Conservation (phyloP, 2,888 invertebrate species). For the Ichneumon xanthorius region DNA sequence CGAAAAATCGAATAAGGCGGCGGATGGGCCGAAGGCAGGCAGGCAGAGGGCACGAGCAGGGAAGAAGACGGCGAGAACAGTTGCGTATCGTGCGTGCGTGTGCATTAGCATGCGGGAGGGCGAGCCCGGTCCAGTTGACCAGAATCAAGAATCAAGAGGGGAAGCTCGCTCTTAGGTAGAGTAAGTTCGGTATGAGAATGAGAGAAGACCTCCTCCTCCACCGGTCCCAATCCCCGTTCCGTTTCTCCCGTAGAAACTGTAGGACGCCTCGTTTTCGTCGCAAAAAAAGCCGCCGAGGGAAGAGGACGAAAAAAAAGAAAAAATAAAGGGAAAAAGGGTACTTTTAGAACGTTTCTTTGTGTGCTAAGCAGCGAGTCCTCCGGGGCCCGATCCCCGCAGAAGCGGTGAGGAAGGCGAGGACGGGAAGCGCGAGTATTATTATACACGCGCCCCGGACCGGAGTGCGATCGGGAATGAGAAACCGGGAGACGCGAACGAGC, state of each 20-base stretch:
- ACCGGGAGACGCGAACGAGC: slow-evolving; percentile 45
- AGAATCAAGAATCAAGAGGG: slow-evolving; percentile 51
- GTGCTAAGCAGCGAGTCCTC: slow-evolving; percentile 79
- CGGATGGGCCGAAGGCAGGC: slow-evolving; percentile 44
- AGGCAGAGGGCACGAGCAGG: slow-evolving; percentile 62
- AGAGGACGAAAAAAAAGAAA: slow-evolving; percentile 69
- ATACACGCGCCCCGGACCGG: slow-evolving; percentile 52
- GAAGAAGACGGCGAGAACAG: slow-evolving; percentile 80
- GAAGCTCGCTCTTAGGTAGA: not conserved
- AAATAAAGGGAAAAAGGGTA: slow-evolving; percentile 71
- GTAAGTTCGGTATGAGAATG: not conserved
- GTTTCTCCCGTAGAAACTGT: slow-evolving; percentile 47
- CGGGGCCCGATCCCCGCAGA: not conserved
- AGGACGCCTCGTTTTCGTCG: slow-evolving; percentile 49
- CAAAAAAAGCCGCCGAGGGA: slow-evolving; percentile 57
- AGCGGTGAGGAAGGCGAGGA: not conserved
- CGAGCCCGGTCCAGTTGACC: slow-evolving; percentile 71
- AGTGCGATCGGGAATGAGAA: slow-evolving; percentile 61
- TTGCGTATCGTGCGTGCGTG: slow-evolving; percentile 80
- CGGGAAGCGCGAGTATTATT: slow-evolving; percentile 54
- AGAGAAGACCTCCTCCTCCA: slow-evolving; percentile 23
- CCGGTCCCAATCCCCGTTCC: slow-evolving; percentile 35
- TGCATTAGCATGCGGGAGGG: slow-evolving; percentile 81
- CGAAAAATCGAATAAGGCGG: slow-evolving; percentile 22
- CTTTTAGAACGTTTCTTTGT: slow-evolving; percentile 81